A percentile compares a stretch with the other conserved stretches of the same genome.
phyloP scores from a whole-genome alignment of 2,888 invertebrate species.

The Acanthosepion esculentum region DNA sequence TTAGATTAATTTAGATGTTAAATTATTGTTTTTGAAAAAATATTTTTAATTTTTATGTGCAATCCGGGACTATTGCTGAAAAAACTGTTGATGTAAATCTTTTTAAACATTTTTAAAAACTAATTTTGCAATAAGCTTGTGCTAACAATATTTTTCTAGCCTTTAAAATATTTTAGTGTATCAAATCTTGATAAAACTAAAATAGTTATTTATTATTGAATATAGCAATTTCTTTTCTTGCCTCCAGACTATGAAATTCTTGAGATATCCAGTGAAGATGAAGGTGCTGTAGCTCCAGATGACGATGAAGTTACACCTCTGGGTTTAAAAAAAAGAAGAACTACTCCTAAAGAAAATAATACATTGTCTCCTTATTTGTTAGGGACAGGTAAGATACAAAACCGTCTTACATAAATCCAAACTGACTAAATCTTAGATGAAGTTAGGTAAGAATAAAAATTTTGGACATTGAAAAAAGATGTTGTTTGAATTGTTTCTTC shows the following conservation, averaged over 20 bases:
- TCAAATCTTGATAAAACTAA: no score
- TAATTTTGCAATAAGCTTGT: no score
- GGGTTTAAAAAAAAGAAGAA: conserved; percentile 38
- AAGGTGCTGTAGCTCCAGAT: conserved; percentile 62
- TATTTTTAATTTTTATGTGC: no score
- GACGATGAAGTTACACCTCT: conserved; percentile 60
- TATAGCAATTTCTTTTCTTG: not conserved
- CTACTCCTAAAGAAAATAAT: conserved; percentile 45
- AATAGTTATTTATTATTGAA: not conserved
- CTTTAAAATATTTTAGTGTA: no score
- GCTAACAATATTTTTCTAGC: no score
- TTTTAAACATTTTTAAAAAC: no score
- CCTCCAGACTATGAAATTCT: conserved; percentile 73
- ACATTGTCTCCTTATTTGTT: conserved; percentile 47
- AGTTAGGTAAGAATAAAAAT: not conserved
- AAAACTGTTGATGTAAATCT: no score
- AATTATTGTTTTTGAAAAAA: no score
- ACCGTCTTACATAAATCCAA: not conserved
- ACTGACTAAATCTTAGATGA: not conserved
- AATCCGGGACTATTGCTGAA: no score
- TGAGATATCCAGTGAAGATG: conserved; percentile 66
- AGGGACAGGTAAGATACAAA: conserved; percentile 44
- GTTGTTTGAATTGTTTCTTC: not conserved
- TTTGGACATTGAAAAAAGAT: no score
- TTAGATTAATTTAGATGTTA: no score